A percentile compares a stretch with the other conserved stretches of the same genome.
These are phyloP conservation scores for Pygoscelis adeliae DNA, from an alignment of 2,113 vertebrate genomes.

Conservation along the genomic window DNA sequence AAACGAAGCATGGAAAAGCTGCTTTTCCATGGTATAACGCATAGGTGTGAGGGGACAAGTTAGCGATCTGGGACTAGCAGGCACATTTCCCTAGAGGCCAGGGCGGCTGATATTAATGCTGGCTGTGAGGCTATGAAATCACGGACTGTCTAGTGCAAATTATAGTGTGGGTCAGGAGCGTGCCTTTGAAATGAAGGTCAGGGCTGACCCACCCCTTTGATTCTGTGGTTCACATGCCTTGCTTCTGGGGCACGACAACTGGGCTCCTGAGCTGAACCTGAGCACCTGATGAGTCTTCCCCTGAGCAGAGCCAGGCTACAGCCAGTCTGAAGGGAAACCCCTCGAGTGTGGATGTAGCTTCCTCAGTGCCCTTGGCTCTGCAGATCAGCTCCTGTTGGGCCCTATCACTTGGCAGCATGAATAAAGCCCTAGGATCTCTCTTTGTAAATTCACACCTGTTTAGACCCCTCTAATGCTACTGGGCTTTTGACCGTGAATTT, in stretches of 20 bases:
- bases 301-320: not conserved
- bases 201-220: not conserved
- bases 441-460: not conserved
- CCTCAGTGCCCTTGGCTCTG: not conserved
- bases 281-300: not conserved
- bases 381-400: not conserved
- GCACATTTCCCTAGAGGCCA: not conserved
- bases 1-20: not conserved
- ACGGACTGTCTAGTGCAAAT: not conserved
- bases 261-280: not conserved
- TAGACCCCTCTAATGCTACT: not conserved
- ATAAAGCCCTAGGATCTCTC: not conserved
- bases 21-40: too few species aligned
- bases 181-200: not conserved
- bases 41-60: not conserved
- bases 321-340: not conserved
- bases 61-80: not conserved
- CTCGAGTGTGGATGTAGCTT: not conserved
- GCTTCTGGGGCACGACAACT: not conserved
- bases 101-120: not conserved
- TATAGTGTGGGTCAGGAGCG: not conserved
- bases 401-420: not conserved
- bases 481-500: not conserved
- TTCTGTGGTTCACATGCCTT: not conserved
- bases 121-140: not conserved